These are phyloP conservation scores for Drosophila truncata DNA, from an alignment of 1,140 invertebrate species.

Conservation along the genomic window DNA sequence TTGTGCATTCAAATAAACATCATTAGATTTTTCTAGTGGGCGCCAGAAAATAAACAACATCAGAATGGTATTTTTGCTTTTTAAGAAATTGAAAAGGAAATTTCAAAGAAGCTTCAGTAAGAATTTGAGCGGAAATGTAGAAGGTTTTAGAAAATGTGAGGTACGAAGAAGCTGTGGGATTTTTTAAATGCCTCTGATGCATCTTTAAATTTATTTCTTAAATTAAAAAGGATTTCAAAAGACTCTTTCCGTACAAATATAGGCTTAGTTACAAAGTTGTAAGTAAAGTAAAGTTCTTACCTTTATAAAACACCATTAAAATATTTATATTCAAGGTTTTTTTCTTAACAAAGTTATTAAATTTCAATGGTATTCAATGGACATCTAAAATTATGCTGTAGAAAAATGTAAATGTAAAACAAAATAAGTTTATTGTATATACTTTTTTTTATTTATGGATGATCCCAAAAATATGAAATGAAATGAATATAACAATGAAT, in stretches of 20 bases:
- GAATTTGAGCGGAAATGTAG: neutral
- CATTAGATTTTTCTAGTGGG: slow-evolving; percentile 20
- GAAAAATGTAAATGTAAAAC: too few relatives aligned
- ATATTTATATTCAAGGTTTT: neutral
- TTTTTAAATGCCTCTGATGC: neutral
- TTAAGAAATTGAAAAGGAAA: neutral
- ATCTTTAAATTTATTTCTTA: neutral
- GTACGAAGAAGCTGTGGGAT: neutral
- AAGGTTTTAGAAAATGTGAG: neutral
- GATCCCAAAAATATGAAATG: slow-evolving; percentile 41
- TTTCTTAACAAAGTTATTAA: neutral
- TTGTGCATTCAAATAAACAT: slow-evolving; percentile 43
- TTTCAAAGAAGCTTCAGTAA: neutral
- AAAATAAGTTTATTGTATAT: slow-evolving; percentile 6
- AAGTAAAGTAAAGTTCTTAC: neutral
- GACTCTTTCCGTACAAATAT: neutral
- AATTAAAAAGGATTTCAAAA: neutral
- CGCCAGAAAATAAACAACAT: slow-evolving; percentile 24
- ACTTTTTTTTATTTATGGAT: slow-evolving; percentile 16
- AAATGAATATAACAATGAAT: neutral
- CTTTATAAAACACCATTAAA: neutral
- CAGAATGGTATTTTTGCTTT: too few relatives aligned
- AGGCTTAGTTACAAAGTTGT: neutral
- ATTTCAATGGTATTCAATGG: neutral
- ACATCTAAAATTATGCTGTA: slow-evolving; percentile 8